Evolutionary conservation across 2,888 invertebrate genomes (phyloP).

Genomic region (Diarsia mendica): DNA sequence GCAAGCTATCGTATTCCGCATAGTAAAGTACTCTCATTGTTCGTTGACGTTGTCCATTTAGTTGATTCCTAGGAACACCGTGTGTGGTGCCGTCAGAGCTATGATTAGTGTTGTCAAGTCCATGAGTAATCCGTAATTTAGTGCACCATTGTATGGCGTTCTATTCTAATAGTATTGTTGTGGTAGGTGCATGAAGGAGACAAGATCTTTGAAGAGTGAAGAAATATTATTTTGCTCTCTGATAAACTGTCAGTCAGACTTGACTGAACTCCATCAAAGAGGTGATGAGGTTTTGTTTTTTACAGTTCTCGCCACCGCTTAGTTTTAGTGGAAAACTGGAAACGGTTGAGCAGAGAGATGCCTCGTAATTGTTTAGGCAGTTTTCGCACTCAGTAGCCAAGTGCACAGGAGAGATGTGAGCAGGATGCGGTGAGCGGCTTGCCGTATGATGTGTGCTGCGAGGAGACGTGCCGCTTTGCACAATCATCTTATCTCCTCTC

Average conservation of each 20-base stretch:
- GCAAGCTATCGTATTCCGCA: constrained; percentile 32
- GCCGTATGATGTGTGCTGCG: no score
- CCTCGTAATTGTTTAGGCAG: no score
- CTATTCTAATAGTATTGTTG: neutral
- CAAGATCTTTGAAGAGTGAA: neutral
- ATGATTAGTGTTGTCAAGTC: constrained; percentile 38
- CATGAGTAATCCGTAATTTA: constrained; percentile 34
- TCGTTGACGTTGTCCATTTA: constrained; percentile 24
- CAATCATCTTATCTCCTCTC: no score
- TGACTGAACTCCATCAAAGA: neutral
- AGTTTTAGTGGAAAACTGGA: no score
- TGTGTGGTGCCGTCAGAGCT: constrained; percentile 16
- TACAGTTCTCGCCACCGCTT: no score
- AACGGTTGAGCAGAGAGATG: no score
- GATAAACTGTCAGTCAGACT: no score
- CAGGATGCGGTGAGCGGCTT: no score
- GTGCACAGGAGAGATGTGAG: no score
- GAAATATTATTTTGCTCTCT: neutral
- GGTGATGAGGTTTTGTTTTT: neutral
- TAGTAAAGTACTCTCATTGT: constrained; percentile 23
- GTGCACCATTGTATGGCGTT: neutral
- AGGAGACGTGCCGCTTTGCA: neutral
- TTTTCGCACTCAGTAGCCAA: no score
- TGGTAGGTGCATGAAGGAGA: neutral
- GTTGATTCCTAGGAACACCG: constrained; percentile 34